Evolutionary conservation across 2,113 vertebrate species (phyloP).

Genomic region (Setophaga petechia): DNA sequence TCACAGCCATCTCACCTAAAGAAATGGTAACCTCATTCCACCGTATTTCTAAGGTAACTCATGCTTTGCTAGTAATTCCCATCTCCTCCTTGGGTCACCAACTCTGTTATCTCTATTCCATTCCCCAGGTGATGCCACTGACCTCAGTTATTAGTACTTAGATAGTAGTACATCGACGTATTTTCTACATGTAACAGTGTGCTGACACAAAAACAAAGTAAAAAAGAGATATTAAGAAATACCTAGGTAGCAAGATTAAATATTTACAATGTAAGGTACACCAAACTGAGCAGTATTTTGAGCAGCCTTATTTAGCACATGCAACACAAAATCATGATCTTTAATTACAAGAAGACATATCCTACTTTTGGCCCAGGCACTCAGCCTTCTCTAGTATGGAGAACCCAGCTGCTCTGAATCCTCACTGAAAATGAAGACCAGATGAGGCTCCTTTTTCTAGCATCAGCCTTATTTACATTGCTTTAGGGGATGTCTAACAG

Average conservation of each 20-base stretch:
- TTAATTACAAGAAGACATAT: fast-evolving
- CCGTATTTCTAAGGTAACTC: neutral
- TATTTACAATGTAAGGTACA: neutral
- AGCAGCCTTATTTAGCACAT: neutral
- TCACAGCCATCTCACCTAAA: neutral
- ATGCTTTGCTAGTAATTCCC: neutral
- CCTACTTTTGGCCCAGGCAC: neutral
- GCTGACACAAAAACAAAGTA: neutral
- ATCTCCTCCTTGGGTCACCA: neutral
- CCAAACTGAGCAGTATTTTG: neutral
- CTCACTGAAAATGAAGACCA: neutral
- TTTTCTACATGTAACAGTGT: neutral
- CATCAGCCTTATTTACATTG: neutral
- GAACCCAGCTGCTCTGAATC: neutral
- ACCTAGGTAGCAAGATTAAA: neutral
- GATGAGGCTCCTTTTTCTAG: neutral
- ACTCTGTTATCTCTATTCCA: neutral
- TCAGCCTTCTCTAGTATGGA: neutral
- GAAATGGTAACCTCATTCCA: neutral
- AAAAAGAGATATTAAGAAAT: neutral
- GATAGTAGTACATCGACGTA: fast-evolving
- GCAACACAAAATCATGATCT: neutral
- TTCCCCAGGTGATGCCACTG: neutral
- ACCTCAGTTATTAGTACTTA: neutral
- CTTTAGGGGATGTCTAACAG: neutral